These are phyloP conservation scores for Cryptocephalus moraei DNA, from an alignment of 2,888 invertebrate species.

Conservation along the genomic window DNA sequence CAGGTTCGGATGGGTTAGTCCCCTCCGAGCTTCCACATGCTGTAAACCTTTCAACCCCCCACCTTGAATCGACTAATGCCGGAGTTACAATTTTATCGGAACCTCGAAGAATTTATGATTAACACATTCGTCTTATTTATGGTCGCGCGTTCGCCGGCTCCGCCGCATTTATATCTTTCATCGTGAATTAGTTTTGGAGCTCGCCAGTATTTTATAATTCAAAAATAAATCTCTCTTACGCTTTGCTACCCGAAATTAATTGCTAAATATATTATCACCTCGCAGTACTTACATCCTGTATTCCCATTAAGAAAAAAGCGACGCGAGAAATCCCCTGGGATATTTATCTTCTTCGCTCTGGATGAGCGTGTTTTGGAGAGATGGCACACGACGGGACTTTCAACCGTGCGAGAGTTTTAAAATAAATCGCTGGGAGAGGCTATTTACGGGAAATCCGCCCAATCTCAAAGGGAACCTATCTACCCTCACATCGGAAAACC, in stretches of 20 bases:
- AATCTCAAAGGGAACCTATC: too few relatives aligned
- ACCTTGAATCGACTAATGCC: conserved; percentile 5
- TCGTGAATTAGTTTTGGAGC: conserved; percentile 30
- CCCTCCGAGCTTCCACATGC: too few relatives aligned
- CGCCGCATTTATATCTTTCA: conserved; percentile 29
- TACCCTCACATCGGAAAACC: too few relatives aligned
- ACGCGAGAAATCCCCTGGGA: conserved; percentile 8
- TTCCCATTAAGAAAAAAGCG: conserved; percentile 12
- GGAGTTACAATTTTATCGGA: conserved; percentile 18
- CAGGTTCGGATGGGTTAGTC: too few relatives aligned
- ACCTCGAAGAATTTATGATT: conserved; percentile 22
- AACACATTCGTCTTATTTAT: conserved; percentile 28
- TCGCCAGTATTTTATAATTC: conserved; percentile 27
- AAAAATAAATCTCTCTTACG: conserved; percentile 29
- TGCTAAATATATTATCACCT: conserved; percentile 27
- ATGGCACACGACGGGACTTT: background rate
- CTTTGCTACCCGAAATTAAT: conserved; percentile 28
- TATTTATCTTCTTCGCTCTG: background rate
- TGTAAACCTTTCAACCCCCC: background rate
- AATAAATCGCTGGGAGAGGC: too few relatives aligned
- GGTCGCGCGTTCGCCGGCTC: conserved; percentile 16
- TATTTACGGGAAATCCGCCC: too few relatives aligned
- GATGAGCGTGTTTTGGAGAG: conserved; percentile 1
- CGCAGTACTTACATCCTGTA: conserved; percentile 13
- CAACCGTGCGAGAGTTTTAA: too few relatives aligned